Evolutionary conservation across 2,113 vertebrate species (phyloP).

Genomic region (Gymnogyps californianus): DNA sequence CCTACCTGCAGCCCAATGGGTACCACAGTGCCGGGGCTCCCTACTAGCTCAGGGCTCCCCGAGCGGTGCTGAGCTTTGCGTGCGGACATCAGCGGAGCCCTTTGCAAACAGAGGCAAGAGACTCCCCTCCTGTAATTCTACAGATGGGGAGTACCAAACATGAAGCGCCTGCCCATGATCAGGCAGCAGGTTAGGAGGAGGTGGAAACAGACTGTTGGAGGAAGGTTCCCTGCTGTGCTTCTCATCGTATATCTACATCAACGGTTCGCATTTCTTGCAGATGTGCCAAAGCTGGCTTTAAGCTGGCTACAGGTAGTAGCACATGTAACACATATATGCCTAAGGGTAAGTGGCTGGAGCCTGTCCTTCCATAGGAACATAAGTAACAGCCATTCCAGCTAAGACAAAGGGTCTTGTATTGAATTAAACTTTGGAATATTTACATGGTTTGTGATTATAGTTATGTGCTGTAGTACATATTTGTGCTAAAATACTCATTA

Average conservation of each 20-base stretch:
- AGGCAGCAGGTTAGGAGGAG: not conserved
- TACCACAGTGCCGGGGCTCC: not conserved
- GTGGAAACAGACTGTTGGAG: not conserved
- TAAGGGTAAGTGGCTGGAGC: not conserved
- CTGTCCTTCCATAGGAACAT: not conserved
- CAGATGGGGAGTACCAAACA: not conserved
- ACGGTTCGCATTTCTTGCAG: not conserved
- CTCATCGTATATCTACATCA: not conserved
- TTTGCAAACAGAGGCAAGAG: not conserved
- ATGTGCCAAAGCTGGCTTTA: not conserved
- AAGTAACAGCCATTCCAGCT: not conserved
- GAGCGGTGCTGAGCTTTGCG: not conserved
- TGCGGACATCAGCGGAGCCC: rapidly evolving
- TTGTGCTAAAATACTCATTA: not conserved
- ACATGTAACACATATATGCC: not conserved
- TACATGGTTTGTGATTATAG: not conserved
- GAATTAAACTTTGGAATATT: not conserved
- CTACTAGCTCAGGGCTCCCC: not conserved
- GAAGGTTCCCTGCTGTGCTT: not conserved
- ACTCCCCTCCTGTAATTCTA: not conserved
- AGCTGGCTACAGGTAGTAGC: not conserved
- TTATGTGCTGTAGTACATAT: not conserved
- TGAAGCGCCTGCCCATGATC: not conserved
- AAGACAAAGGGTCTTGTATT: not conserved
- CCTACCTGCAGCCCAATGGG: not conserved